Evolutionary conservation across 2,888 invertebrate species (phyloP).

Genomic region (Metacarcinus magister): DNA sequence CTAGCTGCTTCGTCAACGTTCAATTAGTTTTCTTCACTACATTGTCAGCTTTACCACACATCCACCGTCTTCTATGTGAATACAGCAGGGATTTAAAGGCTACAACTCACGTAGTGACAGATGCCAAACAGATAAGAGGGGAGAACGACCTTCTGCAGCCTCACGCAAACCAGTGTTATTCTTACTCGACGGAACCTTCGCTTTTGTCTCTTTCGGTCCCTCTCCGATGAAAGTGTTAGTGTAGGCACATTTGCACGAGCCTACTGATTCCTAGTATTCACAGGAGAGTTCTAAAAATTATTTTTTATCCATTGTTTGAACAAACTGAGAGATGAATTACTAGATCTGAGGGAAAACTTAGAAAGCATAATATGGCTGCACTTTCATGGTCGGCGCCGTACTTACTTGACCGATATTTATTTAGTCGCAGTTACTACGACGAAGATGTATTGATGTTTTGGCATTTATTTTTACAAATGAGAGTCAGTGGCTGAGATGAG

Average conservation of each 20-base stretch:
- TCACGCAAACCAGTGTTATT: background rate
- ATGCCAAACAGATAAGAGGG: background rate
- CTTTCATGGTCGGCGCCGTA: background rate
- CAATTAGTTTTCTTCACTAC: background rate
- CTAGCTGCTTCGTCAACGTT: background rate
- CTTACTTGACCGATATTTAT: slow-evolving; percentile 33
- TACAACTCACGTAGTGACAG: slow-evolving; percentile 5
- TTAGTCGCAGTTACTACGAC: background rate
- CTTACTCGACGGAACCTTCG: background rate
- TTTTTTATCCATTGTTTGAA: background rate
- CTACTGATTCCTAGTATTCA: background rate
- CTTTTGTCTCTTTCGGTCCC: background rate
- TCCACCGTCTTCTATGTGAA: background rate
- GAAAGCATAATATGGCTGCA: background rate
- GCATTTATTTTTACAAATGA: background rate
- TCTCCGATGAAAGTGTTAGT: background rate
- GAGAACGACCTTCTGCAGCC: background rate
- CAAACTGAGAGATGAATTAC: background rate
- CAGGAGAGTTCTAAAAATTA: background rate
- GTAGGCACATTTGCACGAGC: background rate
- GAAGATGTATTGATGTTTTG: background rate
- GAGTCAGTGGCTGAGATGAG: background rate
- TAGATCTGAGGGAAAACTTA: background rate
- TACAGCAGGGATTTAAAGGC: background rate
- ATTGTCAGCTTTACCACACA: background rate